Evolutionary conservation across 2,888 invertebrate genomes (phyloP).

Genomic region (Acronicta alni): DNA sequence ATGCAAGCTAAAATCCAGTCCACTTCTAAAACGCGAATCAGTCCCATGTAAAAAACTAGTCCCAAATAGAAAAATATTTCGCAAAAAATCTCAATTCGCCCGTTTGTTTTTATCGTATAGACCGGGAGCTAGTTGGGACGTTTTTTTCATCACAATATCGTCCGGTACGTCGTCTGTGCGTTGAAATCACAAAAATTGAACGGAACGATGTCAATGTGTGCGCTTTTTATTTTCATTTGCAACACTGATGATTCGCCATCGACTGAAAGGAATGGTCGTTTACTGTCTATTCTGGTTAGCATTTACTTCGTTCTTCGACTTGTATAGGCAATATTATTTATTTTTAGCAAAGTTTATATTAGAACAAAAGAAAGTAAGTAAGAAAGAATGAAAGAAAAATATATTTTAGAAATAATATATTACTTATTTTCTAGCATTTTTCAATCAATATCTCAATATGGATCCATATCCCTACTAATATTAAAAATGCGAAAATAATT

Average conservation of each 20-base stretch:
- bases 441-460: too few species aligned
- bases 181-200: conserved; percentile 55
- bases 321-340: too few species aligned
- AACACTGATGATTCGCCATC: conserved; percentile 10
- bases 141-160: conserved; percentile 45
- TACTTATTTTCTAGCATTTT: too few species aligned
- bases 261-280: conserved; percentile 13
- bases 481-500: too few species aligned
- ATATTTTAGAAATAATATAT: too few species aligned
- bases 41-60: conserved; percentile 12
- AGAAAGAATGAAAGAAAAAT: too few species aligned
- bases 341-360: too few species aligned
- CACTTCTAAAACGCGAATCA: conserved; percentile 14
- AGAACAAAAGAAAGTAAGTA: too few species aligned
- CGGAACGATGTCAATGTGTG: conserved; percentile 44
- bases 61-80: conserved; percentile 12
- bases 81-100: conserved; percentile 37
- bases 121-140: conserved; percentile 25
- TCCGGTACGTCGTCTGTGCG: conserved; percentile 30
- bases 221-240: conserved; percentile 40
- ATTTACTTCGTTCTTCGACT: neutral
- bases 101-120: conserved; percentile 46
- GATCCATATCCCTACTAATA: too few species aligned
- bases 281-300: neutral
- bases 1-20: conserved; percentile 25